A percentile compares a stretch with the other conserved stretches of the same genome.
Evolutionary conservation across 2,113 vertebrate genomes (phyloP).

Genomic region (Dermatemys mawii): DNA sequence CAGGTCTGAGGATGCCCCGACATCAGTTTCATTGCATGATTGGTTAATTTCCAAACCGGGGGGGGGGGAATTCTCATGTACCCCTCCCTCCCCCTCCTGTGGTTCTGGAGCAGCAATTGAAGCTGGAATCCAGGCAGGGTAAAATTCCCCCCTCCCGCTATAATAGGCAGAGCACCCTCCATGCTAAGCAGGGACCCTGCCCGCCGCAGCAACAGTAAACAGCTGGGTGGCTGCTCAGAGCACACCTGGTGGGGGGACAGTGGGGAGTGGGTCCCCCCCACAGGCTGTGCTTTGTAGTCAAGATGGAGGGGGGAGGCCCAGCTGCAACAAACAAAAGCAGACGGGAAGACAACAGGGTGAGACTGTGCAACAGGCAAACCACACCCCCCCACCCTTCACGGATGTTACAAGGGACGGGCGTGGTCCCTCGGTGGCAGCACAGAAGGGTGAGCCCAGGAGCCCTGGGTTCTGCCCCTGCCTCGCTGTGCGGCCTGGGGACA

Average conservation of each 20-base stretch:
- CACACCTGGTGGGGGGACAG: background rate
- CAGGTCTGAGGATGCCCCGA: no score
- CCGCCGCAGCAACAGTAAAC: background rate
- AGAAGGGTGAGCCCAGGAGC: no score
- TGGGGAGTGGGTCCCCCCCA: no score
- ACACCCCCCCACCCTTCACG: rapidly evolving
- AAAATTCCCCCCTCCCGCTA: no score
- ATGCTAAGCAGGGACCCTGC: background rate
- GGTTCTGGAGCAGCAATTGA: background rate
- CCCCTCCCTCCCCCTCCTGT: no score
- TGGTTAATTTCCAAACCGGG: background rate
- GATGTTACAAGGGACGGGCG: background rate
- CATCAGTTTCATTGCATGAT: background rate
- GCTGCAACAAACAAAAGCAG: background rate
- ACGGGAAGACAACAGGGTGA: background rate
- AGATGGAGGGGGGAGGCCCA: background rate
- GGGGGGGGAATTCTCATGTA: background rate
- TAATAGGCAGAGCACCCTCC: no score
- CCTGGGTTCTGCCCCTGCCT: background rate
- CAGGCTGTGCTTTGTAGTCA: background rate
- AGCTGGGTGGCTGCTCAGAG: background rate
- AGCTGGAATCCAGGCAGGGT: background rate
- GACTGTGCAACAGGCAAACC: background rate
- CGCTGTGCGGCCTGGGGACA: background rate
- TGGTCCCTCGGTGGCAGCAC: background rate